phyloP scores from a whole-genome alignment of 2,888 invertebrate genomes.

The Napeogenes inachia region DNA sequence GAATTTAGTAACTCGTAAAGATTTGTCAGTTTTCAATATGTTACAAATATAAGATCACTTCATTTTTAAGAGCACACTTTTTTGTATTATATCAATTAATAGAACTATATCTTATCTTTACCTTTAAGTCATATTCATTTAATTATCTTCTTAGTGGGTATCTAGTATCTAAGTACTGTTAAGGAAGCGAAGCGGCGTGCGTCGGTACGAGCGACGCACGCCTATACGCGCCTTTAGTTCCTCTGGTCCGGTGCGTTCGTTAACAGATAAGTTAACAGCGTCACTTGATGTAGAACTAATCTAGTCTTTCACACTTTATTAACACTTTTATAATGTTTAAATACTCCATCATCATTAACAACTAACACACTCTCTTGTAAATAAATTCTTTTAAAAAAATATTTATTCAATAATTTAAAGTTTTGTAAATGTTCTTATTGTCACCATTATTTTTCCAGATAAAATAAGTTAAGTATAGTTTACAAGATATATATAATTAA shows the following conservation, averaged over 20 bases:
- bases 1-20: constrained; percentile 20
- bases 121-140: neutral
- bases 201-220: constrained; percentile 52
- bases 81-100: neutral
- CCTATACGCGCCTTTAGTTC: constrained; percentile 63
- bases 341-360: neutral
- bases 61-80: neutral
- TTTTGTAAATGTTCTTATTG: constrained; percentile 6
- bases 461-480: constrained; percentile 1
- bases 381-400: constrained; percentile 9
- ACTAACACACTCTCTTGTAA: constrained; percentile 14
- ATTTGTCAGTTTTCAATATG: constrained; percentile 5
- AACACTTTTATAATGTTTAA: constrained; percentile 11
- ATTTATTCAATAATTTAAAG: constrained; percentile 5
- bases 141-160: constrained; percentile 26
- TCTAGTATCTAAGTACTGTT: constrained; percentile 38
- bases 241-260: constrained; percentile 57
- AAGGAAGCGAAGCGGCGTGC: constrained; percentile 55
- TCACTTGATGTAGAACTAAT: constrained; percentile 68
- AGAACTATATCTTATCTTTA: constrained; percentile 7
- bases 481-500: constrained; percentile 3
- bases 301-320: constrained; percentile 56
- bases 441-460: constrained; percentile 6
- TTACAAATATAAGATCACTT: constrained; percentile 1
- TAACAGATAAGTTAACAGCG: constrained; percentile 35